A percentile compares a stretch with the other conserved stretches of the same genome.
phyloP scores from a whole-genome alignment of 1,140 invertebrate genomes.

The Cyclargus thomasi region DNA sequence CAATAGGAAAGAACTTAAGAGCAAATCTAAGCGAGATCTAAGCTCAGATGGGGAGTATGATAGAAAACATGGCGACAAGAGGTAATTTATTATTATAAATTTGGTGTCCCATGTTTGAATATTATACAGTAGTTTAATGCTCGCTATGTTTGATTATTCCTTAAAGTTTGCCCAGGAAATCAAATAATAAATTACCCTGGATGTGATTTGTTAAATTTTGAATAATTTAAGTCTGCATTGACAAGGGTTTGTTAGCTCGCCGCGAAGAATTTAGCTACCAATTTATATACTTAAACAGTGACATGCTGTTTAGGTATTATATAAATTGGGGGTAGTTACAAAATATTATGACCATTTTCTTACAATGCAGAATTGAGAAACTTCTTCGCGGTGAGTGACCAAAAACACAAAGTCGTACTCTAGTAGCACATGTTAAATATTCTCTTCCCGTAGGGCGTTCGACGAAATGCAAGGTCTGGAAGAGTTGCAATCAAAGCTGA shows the following conservation, averaged over 20 bases:
- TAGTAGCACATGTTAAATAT: not conserved
- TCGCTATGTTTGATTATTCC: not conserved
- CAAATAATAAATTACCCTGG: not conserved
- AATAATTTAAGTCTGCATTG: not conserved
- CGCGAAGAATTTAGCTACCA: too few relatives aligned
- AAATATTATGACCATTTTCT: too few relatives aligned
- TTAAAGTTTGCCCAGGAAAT: not conserved
- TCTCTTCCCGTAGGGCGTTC: conserved; percentile 55
- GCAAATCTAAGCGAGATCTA: conserved; percentile 72
- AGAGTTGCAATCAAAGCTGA: conserved; percentile 85
- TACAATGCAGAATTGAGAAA: too few relatives aligned
- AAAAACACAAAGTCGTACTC: not conserved
- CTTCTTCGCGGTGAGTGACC: too few relatives aligned
- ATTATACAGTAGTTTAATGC: not conserved
- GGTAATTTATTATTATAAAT: conserved; percentile 47
- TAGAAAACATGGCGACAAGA: conserved; percentile 76
- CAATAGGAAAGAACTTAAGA: conserved; percentile 72
- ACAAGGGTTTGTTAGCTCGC: not conserved
- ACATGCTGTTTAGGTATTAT: too few relatives aligned
- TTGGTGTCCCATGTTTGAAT: not conserved
- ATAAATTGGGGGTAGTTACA: too few relatives aligned
- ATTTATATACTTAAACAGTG: too few relatives aligned
- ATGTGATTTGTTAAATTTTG: too few relatives aligned
- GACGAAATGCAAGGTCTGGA: conserved; percentile 82
- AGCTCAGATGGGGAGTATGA: conserved; percentile 77